A percentile compares a stretch with the other conserved stretches of the same genome.
These are phyloP conservation scores for Malurus cyaneus DNA, from an alignment of 2,113 vertebrate genomes.

Conservation along the genomic window DNA sequence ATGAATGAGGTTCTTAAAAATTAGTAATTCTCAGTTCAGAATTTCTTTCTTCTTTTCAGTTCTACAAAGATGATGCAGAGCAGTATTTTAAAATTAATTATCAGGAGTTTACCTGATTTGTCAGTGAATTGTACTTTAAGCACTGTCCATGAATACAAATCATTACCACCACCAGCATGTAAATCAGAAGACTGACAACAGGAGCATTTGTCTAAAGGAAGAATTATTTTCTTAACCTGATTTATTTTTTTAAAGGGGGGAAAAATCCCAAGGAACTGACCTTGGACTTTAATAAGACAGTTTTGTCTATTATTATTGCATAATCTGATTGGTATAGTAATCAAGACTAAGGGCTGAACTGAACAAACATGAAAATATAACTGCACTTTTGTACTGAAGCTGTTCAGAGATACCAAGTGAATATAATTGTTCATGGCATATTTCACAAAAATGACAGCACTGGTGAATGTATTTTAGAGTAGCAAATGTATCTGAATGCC, in stretches of 20 bases:
- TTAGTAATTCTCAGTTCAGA: background rate
- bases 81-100: background rate
- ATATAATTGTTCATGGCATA: background rate
- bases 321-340: background rate
- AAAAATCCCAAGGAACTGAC: background rate
- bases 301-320: background rate
- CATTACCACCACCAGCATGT: background rate
- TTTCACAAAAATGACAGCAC: constrained; percentile 11
- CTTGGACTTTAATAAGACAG: background rate
- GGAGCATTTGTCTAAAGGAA: background rate
- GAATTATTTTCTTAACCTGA: background rate
- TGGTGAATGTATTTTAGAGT: background rate
- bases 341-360: background rate
- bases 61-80: background rate
- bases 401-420: background rate
- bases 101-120: background rate
- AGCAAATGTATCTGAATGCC: background rate
- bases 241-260: rapidly evolving
- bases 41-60: background rate
- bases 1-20: background rate
- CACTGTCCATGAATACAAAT: background rate
- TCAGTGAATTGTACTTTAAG: background rate
- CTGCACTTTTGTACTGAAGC: background rate
- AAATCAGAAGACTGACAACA: background rate
- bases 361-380: background rate